Base-by-base conservation (phyloP, 1,140 invertebrate species). In the Megalonaias nervosa region DNA sequence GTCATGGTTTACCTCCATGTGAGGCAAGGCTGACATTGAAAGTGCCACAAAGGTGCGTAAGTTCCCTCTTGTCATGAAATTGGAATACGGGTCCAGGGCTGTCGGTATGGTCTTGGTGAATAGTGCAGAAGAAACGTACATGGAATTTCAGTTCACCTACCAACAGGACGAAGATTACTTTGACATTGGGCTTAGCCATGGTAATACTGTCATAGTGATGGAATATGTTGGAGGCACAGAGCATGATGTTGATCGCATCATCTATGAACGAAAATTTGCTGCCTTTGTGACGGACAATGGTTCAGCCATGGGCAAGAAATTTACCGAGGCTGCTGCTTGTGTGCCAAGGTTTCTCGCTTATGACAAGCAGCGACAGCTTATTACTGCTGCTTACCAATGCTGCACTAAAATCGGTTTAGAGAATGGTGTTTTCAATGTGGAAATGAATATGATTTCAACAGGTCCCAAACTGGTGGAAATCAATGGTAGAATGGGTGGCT, bases 271-370 rank as follows among this genome's bases (percentile, higher is more conserved):
- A 26, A 80, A 83, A 67, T 59, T 86, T 56, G 80, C 76, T 19
- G 85, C 85, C 5, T 85, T 83, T 48, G 71, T 86, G 16, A 82
- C n/a, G n/a, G n/a, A n/a, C 84, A 85, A 84, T 68, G 84, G 85
- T 13, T 82, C 84, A 12, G 84, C 85, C 2, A 74, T 76, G n/a
- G n/a, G n/a, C n/a, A n/a, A n/a, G n/a, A n/a, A n/a, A n/a, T n/a
- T n/a, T n/a, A n/a, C n/a, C n/a, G 81, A 82, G 60, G 83, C 81
- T 16, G 68, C 77, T 19, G 74, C 81, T 6, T 69, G 31, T 15
- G 80, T 83, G 83, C 83, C 83, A 16, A 77, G 79, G 0, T 73
- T 61, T 55, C 66, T 83, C 16, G 79, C 76, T 23, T 31, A 69
- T 58, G 85, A 85, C 26, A 82, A 80, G 66, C 55, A 79, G 1